Percentiles rank a stretch among this genome's conserved stretches.
These are phyloP conservation scores for Macroteleia sp. DNA, from an alignment of 2,888 invertebrate genomes.

Conservation along the genomic window DNA sequence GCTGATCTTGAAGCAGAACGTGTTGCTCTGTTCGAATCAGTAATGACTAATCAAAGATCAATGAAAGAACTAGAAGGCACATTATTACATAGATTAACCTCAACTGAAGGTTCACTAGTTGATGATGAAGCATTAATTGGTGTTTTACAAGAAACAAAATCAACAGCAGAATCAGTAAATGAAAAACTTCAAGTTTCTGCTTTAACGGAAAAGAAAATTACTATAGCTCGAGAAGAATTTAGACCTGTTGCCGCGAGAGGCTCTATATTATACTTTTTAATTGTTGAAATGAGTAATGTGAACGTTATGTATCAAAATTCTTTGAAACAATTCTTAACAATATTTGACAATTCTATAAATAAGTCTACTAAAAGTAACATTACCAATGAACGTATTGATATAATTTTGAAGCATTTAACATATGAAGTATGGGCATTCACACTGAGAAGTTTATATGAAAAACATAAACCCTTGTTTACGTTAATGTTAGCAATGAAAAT, in stretches of 20 bases:
- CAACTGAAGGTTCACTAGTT: slow-evolving; percentile 96
- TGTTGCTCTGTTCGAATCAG: slow-evolving; percentile 96
- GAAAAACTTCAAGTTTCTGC: slow-evolving; percentile 96
- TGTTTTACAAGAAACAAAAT: slow-evolving; percentile 92
- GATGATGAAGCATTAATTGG: slow-evolving; percentile 97
- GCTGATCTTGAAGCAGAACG: slow-evolving; percentile 97
- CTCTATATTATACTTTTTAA: slow-evolving; percentile 96
- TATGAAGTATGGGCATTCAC: slow-evolving; percentile 97
- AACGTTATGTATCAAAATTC: slow-evolving; percentile 99
- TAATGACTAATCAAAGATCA: slow-evolving; percentile 97
- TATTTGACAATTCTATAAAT: slow-evolving; percentile 97
- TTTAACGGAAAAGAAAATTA: slow-evolving; percentile 97
- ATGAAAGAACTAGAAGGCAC: slow-evolving; percentile 98
- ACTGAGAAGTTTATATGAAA: slow-evolving; percentile 95
- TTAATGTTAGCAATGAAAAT: slow-evolving; percentile 98
- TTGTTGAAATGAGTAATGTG: slow-evolving; percentile 98
- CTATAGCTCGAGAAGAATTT: slow-evolving; percentile 96
- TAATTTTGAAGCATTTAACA: slow-evolving; percentile 94
- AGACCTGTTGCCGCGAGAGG: slow-evolving; percentile 97
- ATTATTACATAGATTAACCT: slow-evolving; percentile 94
- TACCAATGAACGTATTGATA: slow-evolving; percentile 93
- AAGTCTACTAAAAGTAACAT: slow-evolving; percentile 93
- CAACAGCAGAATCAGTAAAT: slow-evolving; percentile 96
- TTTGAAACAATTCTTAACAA: slow-evolving; percentile 95
- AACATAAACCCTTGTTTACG: slow-evolving; percentile 96